Evolutionary conservation across 2,113 vertebrate genomes (phyloP).

Genomic region (Sphaerodactylus townsendi): DNA sequence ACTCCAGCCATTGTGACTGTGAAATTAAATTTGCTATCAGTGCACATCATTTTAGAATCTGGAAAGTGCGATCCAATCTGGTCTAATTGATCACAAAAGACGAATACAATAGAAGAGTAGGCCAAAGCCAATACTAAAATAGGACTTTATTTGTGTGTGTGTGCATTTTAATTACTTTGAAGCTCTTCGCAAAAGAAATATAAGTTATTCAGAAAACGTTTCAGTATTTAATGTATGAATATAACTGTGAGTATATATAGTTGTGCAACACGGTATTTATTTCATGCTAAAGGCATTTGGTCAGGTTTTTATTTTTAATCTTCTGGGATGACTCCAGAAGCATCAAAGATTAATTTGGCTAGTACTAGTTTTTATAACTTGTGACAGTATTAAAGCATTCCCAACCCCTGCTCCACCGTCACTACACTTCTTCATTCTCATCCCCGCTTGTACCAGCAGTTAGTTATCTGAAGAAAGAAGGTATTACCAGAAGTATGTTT

Average conservation of each 20-base stretch:
- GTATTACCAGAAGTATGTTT: neutral
- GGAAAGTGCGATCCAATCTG: neutral
- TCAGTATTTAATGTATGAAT: conserved; percentile 47
- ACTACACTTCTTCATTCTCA: neutral
- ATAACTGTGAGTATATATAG: conserved; percentile 51
- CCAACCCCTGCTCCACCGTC: too few relatives aligned
- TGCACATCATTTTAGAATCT: conserved; percentile 23
- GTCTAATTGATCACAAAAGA: conserved; percentile 14
- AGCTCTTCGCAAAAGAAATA: conserved; percentile 38
- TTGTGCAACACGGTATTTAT: conserved; percentile 65
- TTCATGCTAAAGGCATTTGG: conserved; percentile 13
- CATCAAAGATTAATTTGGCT: neutral
- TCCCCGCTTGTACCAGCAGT: neutral
- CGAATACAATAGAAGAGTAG: neutral
- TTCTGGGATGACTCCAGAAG: neutral
- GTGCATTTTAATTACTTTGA: conserved; percentile 42
- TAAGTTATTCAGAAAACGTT: conserved; percentile 55
- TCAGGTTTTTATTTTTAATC: neutral
- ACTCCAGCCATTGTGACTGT: conserved; percentile 35
- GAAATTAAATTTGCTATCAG: neutral
- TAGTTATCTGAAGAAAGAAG: conserved; percentile 17
- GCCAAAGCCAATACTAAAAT: conserved; percentile 25
- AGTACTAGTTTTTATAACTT: neutral
- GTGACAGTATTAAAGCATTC: conserved; percentile 32
- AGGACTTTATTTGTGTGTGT: neutral